Evolutionary conservation across 2,113 vertebrate genomes (phyloP).

Genomic region (Nanorana parkeri): DNA sequence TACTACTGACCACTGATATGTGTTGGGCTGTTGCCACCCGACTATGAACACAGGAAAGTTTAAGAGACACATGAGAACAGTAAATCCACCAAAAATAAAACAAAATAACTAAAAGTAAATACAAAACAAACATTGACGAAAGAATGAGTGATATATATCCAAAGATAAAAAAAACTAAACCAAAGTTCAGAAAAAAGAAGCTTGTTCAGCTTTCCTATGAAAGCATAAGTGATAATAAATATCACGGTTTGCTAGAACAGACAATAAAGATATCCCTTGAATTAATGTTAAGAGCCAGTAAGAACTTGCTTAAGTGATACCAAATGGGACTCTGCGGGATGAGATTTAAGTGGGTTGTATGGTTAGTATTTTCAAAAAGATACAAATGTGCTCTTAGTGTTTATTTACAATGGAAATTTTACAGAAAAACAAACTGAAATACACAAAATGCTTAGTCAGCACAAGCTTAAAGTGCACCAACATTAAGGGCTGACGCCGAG

Average conservation of each 20-base stretch:
- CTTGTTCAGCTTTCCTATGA: constrained; percentile 40
- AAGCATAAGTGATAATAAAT: constrained; percentile 29
- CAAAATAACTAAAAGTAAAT: background rate
- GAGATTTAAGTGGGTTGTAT: background rate
- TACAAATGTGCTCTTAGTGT: constrained; percentile 19
- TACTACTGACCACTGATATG: no score
- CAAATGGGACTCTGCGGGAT: constrained; percentile 32
- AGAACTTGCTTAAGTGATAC: background rate
- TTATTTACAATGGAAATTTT: background rate
- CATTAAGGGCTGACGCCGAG: background rate
- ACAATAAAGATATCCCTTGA: constrained; percentile 9
- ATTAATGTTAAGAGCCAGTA: constrained; percentile 23
- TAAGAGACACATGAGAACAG: background rate
- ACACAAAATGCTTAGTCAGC: background rate
- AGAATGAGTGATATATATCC: background rate
- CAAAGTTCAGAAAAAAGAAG: constrained; percentile 2
- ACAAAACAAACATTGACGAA: background rate
- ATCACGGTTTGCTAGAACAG: constrained; percentile 5
- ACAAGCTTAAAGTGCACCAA: background rate
- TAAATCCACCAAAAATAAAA: background rate
- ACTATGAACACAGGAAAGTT: no score
- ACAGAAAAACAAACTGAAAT: background rate
- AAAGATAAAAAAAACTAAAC: constrained; percentile 6
- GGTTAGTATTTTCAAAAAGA: background rate
- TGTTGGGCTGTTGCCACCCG: no score